Evolutionary conservation across 2,113 vertebrate genomes (phyloP).

Genomic region (Crotalus viridis): DNA sequence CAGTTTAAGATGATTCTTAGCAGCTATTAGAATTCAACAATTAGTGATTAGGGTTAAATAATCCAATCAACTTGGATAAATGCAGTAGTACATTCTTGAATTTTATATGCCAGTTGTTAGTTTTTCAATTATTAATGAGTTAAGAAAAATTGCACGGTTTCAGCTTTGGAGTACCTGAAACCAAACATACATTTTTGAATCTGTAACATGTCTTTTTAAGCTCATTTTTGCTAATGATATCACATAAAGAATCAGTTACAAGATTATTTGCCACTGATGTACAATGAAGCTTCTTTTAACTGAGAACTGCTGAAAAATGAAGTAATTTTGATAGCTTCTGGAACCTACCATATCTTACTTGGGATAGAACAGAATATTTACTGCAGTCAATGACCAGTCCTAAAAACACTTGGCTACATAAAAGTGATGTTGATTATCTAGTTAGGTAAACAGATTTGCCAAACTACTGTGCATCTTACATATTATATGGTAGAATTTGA

Average conservation of each 20-base stretch:
- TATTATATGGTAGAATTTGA: background rate
- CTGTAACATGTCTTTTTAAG: background rate
- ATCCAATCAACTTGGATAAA: background rate
- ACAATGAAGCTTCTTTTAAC: background rate
- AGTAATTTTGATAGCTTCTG: background rate
- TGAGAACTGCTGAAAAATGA: background rate
- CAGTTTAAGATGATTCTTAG: background rate
- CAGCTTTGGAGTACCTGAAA: background rate
- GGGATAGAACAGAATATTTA: background rate
- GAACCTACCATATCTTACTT: background rate
- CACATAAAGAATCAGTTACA: background rate
- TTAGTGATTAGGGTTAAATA: background rate
- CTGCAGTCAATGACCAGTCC: background rate
- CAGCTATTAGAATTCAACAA: background rate
- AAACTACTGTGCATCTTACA: background rate
- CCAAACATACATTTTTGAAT: background rate
- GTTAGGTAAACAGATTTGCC: background rate
- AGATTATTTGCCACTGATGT: background rate
- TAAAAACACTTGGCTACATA: background rate
- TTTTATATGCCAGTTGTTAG: background rate
- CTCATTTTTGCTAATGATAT: background rate
- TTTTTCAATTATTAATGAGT: background rate
- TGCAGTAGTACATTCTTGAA: background rate
- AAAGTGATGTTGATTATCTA: background rate
- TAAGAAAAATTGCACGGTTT: background rate